Percentiles rank a stretch among this genome's conserved stretches.
phyloP scores from a whole-genome alignment of 1,140 invertebrate genomes.

The Thaumatotibia leucotreta region DNA sequence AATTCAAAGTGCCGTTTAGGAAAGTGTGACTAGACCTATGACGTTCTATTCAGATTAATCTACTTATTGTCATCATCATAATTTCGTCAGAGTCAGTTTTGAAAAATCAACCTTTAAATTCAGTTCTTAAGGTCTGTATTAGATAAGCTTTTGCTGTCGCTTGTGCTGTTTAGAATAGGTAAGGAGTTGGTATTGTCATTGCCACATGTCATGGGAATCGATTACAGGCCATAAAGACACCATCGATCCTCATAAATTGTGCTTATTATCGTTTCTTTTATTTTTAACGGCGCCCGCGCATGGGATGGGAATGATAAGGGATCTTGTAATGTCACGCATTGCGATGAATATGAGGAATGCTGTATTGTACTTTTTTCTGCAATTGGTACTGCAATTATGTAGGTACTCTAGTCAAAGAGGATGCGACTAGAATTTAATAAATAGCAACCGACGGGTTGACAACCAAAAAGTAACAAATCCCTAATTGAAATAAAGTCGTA shows the following conservation, averaged over 20 bases:
- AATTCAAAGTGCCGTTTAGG: background rate
- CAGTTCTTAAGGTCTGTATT: background rate
- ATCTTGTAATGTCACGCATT: background rate
- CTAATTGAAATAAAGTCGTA: too few species aligned
- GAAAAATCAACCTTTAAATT: background rate
- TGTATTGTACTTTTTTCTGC: background rate
- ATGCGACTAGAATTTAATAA: background rate
- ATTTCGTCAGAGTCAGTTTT: background rate
- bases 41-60: background rate
- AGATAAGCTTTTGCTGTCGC: background rate
- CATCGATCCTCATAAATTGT: conserved; percentile 9
- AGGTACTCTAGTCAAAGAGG: background rate
- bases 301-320: background rate
- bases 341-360: background rate
- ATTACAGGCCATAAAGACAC: conserved; percentile 12
- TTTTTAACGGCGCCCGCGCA: background rate
- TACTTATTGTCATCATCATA: background rate
- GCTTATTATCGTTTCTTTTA: conserved; percentile 4
- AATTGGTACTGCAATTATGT: background rate
- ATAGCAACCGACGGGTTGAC: too few species aligned
- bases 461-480: too few species aligned
- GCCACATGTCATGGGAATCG: conserved; percentile 13
- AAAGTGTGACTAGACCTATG: background rate
- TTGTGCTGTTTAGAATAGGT: background rate
- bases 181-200: background rate